Base-by-base conservation (phyloP, 2,113 vertebrate species). In the Oryzias curvinotus region DNA sequence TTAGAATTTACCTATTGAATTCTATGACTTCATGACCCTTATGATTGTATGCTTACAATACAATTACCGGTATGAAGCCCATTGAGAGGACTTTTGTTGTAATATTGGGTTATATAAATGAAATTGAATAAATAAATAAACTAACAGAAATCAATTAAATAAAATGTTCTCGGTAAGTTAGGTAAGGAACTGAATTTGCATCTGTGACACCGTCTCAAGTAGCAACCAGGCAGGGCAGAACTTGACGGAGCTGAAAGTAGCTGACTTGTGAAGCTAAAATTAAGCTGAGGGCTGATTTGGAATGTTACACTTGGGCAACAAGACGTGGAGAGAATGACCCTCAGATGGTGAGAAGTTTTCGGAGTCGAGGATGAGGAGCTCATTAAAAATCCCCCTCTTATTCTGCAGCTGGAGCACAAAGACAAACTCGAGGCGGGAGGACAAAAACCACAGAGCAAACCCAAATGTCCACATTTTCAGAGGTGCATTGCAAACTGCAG, bases 211-310 rank as follows among this genome's bases (percentile, higher is more conserved):
- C 21, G 56, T 46, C 43, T 79, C 30, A 26, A 57, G 10, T 57
- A 61, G 78, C 78, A 82, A 84, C 75, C 71, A 83, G 82, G 71
- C 28, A 36, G 51, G 44, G 49, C 45, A 82, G 83, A 36, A 36
- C 79, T 88, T 83, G 67, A 70, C 76, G 62, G 70, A 50, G 57
- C 67, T 83, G 77, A 66, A 88, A 86, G 85, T 55, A 83, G 85
- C 84, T 86, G 90, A 91, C 78, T 90, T 89, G 85, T 81, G 83
- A 89, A 82, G 87, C 89, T 91, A 91, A 91, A 91, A 91, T 92
- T 91, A 92, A 91, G 67, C 85, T 73, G 75, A 63, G 77, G 69
- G 69, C 80, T 89, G 85, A 90, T 90, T 87, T 85, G 90, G 90
- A 91, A 92, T 90, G 85, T 91, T 88, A 64, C 90, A 91, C 90